These are phyloP conservation scores for Drosophila baimaii DNA, from an alignment of 1,140 invertebrate genomes.

Conservation along the genomic window DNA sequence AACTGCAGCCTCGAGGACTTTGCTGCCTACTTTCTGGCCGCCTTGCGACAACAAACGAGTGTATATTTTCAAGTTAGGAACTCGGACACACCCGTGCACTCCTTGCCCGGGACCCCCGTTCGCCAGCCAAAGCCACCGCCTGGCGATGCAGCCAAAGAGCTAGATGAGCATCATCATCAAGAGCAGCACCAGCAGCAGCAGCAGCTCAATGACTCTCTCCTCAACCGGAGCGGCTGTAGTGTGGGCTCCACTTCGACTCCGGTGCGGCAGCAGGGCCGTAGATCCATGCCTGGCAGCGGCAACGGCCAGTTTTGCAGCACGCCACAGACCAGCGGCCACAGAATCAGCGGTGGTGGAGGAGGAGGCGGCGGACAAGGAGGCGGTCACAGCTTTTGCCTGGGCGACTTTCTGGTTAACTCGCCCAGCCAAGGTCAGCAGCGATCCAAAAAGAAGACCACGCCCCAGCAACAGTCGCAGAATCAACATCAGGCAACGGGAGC, in stretches of 20 bases:
- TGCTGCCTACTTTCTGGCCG: constrained; percentile 72
- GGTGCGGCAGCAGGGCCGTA: constrained; percentile 27
- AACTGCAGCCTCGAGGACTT: constrained; percentile 73
- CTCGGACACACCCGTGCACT: constrained; percentile 55
- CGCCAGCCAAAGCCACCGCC: constrained; percentile 21
- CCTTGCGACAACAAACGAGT: constrained; percentile 70
- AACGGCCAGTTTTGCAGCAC: constrained; percentile 51
- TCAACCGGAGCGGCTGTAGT: constrained; percentile 30
- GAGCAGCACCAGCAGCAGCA: constrained; percentile 40
- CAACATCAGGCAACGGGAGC: constrained; percentile 7
- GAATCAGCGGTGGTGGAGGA: constrained; percentile 38
- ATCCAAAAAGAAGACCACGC: constrained; percentile 65
- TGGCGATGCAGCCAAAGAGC: constrained; percentile 9
- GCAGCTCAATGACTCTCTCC: constrained; percentile 37
- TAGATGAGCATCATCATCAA: constrained; percentile 39
- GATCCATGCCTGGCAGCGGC: constrained; percentile 33
- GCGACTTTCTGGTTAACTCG: constrained; percentile 66
- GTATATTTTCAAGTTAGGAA: constrained; percentile 51
- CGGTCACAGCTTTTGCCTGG: constrained; percentile 66
- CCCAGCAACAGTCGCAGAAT: constrained; percentile 33
- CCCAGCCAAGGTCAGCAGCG: constrained; percentile 58
- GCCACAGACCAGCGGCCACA: constrained; percentile 46
- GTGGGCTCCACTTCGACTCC: constrained; percentile 28
- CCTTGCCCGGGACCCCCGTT: constrained; percentile 54
- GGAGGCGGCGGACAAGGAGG: neutral